Percentiles rank a stretch among this genome's conserved stretches.
These are phyloP conservation scores for Gnathonemus longibarbis DNA, from an alignment of 2,113 vertebrate genomes.

Conservation along the genomic window DNA sequence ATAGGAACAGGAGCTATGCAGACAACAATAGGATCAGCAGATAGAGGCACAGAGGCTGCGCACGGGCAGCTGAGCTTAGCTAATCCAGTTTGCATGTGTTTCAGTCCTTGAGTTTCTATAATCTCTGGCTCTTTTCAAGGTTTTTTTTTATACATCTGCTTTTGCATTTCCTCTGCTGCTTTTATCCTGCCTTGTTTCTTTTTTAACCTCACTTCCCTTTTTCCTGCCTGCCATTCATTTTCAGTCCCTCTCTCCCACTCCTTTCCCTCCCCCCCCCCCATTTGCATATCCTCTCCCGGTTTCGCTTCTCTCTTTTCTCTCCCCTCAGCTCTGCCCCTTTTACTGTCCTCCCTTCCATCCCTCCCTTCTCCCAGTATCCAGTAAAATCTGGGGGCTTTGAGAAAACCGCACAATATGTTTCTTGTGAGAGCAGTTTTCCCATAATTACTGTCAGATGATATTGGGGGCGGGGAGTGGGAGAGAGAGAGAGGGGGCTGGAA, in stretches of 20 bases:
- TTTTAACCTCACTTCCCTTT: conserved; percentile 19
- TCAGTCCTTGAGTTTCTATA: neutral
- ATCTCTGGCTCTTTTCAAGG: neutral
- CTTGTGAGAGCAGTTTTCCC: conserved; percentile 33
- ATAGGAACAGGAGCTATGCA: neutral
- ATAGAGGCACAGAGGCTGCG: neutral
- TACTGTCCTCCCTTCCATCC: conserved; percentile 10
- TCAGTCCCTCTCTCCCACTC: conserved; percentile 12
- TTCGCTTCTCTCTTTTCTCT: neutral
- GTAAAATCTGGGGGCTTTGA: neutral
- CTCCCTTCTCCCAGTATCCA: neutral
- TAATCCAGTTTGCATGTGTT: conserved; percentile 3
- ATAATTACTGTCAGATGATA: conserved; percentile 59
- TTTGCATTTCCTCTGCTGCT: neutral
- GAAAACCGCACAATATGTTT: conserved; percentile 29
- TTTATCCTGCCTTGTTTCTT: neutral
- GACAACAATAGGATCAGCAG: neutral
- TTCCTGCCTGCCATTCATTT: conserved; percentile 24
- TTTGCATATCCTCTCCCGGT: neutral
- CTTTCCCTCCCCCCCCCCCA: neutral
- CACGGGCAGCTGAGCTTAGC: neutral
- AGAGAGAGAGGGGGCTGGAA: conserved; percentile 11
- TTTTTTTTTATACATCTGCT: neutral
- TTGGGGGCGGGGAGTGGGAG: neutral
- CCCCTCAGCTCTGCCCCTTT: neutral